Evolutionary conservation across 2,888 invertebrate species (phyloP), one percentile per base, ranked within the genome.

Genomic region (Anodontia alba): DNA sequence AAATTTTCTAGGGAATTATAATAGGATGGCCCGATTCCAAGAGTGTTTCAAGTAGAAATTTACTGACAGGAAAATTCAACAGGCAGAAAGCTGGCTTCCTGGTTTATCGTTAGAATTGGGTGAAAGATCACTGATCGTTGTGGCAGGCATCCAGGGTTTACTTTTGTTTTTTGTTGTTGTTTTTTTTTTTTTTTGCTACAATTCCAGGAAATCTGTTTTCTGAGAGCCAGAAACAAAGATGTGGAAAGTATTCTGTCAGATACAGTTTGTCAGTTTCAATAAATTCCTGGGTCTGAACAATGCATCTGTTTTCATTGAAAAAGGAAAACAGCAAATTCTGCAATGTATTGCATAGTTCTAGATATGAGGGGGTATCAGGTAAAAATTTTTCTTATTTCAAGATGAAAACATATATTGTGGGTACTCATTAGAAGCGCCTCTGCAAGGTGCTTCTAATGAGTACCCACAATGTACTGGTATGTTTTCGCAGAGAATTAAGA

Each of bases 1-100:
- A 62, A 62, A 62, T 54, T 29, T 54, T 54, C 54, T 54, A 5
- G 54, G 54, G 29, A 54, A 17, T 62, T 33, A 29, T 62, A 17
- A 62, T 62, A 62, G 31, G 31, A 62, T 62, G 62, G 62, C 62
- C 33, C 20, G 33, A 10, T 33, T 62, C 62, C 62, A 62, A 62
- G 33, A 10, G 12, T 54, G 7, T 62, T 20, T 62, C 62, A 62
- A 33, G 33, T 12, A 33, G 33, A 54, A 46, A 46, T 17, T 54
- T 26, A 10, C 54, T 54, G 54, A 54, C 54, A 54, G 54, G 5
- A 54, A 54, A 26, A 12, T 20, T 62, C 62, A 62, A 62, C 62
- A 62, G 62, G 20, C 33, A 20, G 54, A 26, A 26, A 54, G 54
- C 3, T 23, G 17, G 54, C 20, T 54, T 26, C 17, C 62, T 33